Conservation (phyloP, 2,113 vertebrate genomes). For the Reinhardtius hippoglossoides region DNA sequence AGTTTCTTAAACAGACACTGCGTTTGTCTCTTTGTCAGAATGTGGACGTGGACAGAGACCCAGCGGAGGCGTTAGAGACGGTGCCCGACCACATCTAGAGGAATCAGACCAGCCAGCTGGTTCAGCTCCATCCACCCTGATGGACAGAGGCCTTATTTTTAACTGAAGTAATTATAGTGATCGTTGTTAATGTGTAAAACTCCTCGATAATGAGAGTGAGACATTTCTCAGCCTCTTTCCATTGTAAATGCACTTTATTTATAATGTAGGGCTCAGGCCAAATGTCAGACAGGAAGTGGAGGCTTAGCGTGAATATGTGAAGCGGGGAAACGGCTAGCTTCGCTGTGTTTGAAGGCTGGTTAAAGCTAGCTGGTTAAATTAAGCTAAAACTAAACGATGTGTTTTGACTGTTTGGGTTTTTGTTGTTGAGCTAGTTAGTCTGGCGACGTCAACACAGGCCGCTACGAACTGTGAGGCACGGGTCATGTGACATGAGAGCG, state of each 20-base stretch:
- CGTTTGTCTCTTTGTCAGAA: constrained; percentile 72
- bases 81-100: constrained; percentile 82
- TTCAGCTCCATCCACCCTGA: background rate
- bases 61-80: constrained; percentile 84
- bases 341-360: background rate
- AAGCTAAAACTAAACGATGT: too few relatives aligned
- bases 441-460: too few relatives aligned
- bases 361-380: background rate
- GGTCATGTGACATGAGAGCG: too few relatives aligned
- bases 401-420: too few relatives aligned
- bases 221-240: constrained; percentile 5
- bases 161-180: constrained; percentile 19
- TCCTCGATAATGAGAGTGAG: background rate
- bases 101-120: background rate
- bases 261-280: constrained; percentile 28
- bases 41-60: constrained; percentile 85
- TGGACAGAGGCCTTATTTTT: constrained; percentile 34
- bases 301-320: background rate
- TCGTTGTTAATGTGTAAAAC: background rate
- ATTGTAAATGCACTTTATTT: constrained; percentile 61
- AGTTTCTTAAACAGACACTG: background rate
- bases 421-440: too few relatives aligned
- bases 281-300: background rate
- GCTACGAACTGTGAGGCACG: too few relatives aligned
- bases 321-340: background rate